phyloP scores from a whole-genome alignment of 2,113 vertebrate species.

The Balaeniceps rex region DNA sequence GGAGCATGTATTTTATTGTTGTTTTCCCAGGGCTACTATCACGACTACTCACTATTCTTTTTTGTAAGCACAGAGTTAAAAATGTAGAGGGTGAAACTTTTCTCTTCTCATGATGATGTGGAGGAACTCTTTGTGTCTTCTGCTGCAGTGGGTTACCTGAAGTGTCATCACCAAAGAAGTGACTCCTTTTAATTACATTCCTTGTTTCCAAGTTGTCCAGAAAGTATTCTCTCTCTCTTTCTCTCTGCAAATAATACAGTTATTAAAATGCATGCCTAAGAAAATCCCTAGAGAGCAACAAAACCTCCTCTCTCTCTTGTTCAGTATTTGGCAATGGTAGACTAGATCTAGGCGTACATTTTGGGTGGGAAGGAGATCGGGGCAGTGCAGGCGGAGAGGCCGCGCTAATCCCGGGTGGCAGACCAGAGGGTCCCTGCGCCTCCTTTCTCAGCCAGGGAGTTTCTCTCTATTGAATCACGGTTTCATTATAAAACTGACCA shows the following conservation, averaged over 20 bases:
- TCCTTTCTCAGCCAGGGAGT: background rate
- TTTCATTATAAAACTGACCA: background rate
- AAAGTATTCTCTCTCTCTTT: background rate
- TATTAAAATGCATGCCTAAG: background rate
- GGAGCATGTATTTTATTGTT: background rate
- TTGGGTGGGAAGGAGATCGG: background rate
- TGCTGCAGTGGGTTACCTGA: background rate
- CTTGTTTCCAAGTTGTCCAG: constrained; percentile 25
- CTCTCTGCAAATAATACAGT: background rate
- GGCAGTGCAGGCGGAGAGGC: too few relatives aligned
- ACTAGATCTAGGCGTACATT: accelerated
- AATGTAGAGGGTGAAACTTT: background rate
- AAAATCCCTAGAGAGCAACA: background rate
- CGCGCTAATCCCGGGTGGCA: accelerated
- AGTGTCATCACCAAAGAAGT: background rate
- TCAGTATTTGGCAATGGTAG: background rate
- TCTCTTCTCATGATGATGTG: background rate
- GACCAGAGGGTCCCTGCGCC: background rate
- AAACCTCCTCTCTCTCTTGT: background rate
- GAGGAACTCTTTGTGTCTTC: background rate
- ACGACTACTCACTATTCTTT: background rate
- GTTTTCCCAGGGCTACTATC: background rate
- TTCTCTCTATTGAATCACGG: background rate
- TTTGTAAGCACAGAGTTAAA: background rate
- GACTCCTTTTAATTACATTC: background rate